Base-by-base conservation (phyloP, 2,113 vertebrate species). In the Albula goreensis region DNA sequence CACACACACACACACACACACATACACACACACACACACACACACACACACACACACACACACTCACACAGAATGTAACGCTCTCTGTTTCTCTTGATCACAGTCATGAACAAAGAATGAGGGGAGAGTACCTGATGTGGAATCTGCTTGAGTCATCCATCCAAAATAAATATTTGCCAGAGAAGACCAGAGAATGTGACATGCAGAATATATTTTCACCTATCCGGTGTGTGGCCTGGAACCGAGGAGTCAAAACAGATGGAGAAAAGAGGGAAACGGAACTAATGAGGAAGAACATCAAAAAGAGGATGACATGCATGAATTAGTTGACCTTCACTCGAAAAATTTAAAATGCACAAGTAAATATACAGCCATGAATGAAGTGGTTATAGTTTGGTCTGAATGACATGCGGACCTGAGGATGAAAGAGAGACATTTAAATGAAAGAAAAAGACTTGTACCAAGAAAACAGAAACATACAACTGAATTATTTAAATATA, bases 301-400 rank as follows among this genome's bases (percentile, higher is more conserved):
- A 89, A 88, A 88, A 81, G 48, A 85, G 86, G 90, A 89, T 91
- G 89, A 92, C 88, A 91, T 94, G 95, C 95, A 96, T 96, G 95
- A 91, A 87, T 89, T 92, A 92, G 82, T 92, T 94, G 94, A 92
- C 89, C 91, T 91, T 90, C 92, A 94, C 94, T 94, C 92, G 93
- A 50, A 82, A 89, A 90, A 90, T 90, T 80, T 85, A 90, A 85
- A 50, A 89, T 86, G 85, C 52, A 90, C 87, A 88, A 60, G 88
- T 88, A 89, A 84, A 83, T 83, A 86, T 90, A 92, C 87, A 80
- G 88, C 85, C 87, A 83, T 56, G 88, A 84, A 89, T 85, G 81
- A 88, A 83, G 85, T 80, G 85, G 88, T 87, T 78, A 89, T 84
- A 60, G 10, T 84, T 84, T 81, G 80, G 81, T 74, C 57, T 77